A percentile compares a stretch with the other conserved stretches of the same genome.
Evolutionary conservation across 2,113 vertebrate genomes (phyloP).

Genomic region (Edolisoma coerulescens): DNA sequence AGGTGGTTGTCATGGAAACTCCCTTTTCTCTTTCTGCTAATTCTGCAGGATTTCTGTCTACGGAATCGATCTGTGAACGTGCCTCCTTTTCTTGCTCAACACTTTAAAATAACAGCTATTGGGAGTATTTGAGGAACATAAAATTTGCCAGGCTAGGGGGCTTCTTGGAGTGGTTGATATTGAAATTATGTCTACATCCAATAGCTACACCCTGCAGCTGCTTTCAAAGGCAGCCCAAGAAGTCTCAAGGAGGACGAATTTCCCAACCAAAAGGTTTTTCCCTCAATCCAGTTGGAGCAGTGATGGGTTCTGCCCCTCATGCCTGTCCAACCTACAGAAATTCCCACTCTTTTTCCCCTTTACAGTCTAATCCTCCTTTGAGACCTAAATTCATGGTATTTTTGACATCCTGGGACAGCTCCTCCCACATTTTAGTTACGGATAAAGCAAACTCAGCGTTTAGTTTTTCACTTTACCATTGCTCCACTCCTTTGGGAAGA

Average conservation of each 20-base stretch:
- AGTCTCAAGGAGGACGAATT: neutral
- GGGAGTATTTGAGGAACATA: neutral
- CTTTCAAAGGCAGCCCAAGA: neutral
- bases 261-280: neutral
- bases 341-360: neutral
- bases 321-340: neutral
- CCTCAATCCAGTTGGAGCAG: neutral
- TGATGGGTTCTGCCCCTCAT: neutral
- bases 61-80: neutral
- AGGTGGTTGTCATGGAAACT: constrained; percentile 64
- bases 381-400: neutral
- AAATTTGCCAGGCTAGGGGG: neutral
- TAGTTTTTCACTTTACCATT: neutral
- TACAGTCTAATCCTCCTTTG: neutral
- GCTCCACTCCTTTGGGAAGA: neutral
- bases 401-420: neutral
- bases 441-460: neutral
- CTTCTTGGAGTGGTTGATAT: neutral
- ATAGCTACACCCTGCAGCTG: neutral
- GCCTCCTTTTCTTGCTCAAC: neutral
- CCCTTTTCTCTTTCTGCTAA: constrained; percentile 41
- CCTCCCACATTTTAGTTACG: neutral
- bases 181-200: neutral
- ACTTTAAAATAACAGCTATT: neutral
- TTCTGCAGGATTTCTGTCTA: constrained; percentile 29